Conservation (phyloP, 2,797 vertebrate genomes). For the Anguilla obscura region DNA sequence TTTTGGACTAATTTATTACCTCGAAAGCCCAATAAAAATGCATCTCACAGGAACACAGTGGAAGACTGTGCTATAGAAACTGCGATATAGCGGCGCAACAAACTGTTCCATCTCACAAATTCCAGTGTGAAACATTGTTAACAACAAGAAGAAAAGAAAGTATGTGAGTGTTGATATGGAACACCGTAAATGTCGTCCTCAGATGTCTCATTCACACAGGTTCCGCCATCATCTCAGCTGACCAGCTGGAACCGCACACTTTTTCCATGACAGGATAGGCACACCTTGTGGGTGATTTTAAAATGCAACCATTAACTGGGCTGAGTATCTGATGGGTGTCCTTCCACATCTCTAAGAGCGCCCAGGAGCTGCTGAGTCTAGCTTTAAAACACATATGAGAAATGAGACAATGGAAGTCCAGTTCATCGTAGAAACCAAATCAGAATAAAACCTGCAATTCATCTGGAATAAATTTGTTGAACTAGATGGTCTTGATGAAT, state of each 20-base stretch:
- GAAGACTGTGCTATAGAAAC: neutral
- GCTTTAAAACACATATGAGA: neutral
- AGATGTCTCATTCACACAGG: slow-evolving; percentile 95
- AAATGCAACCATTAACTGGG: slow-evolving; percentile 50
- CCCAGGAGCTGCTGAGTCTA: neutral
- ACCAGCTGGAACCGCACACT: slow-evolving; percentile 93
- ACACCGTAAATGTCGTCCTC: slow-evolving; percentile 97
- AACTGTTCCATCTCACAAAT: neutral
- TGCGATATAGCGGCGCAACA: no score
- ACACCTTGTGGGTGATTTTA: slow-evolving; percentile 95
- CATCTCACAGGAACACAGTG: neutral
- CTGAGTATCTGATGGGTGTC: neutral
- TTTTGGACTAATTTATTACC: slow-evolving; percentile 64
- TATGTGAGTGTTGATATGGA: neutral
- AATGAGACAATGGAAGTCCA: neutral
- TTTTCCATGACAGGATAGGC: slow-evolving; percentile 98
- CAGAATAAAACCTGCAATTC: neutral
- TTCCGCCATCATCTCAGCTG: slow-evolving; percentile 95
- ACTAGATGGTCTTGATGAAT: neutral
- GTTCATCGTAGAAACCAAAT: neutral
- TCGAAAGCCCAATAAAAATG: slow-evolving; percentile 52
- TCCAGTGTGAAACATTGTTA: neutral
- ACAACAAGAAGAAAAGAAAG: neutral
- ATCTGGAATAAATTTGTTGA: neutral
- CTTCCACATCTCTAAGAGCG: neutral